Conservation (phyloP, 2,888 invertebrate genomes). For the Thalpophila matura region DNA sequence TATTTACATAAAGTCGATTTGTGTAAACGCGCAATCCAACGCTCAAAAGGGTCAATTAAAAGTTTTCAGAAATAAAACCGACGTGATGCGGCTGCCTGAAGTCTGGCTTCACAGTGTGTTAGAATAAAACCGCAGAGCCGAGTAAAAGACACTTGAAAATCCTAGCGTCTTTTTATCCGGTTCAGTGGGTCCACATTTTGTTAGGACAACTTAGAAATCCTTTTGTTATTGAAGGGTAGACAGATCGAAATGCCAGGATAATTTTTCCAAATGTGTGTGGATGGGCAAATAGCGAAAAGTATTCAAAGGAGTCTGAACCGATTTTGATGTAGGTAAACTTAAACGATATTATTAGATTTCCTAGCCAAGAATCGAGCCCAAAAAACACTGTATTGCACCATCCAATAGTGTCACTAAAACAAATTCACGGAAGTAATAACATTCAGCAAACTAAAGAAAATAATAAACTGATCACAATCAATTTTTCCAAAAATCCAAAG, state of each 20-base stretch:
- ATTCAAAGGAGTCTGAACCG: no score
- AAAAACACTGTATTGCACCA: no score
- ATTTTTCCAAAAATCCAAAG: no score
- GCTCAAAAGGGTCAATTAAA: constrained; percentile 41
- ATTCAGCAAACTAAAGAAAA: no score
- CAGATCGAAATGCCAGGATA: background rate
- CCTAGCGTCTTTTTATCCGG: constrained; percentile 24
- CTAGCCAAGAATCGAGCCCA: no score
- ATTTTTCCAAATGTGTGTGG: no score
- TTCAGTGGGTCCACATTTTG: constrained; percentile 27
- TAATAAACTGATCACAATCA: no score
- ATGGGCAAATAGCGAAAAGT: background rate
- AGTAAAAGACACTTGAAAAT: constrained; percentile 23
- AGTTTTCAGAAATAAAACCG: constrained; percentile 31
- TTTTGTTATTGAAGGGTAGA: constrained; percentile 15
- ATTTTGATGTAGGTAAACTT: no score
- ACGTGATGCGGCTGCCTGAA: constrained; percentile 1
- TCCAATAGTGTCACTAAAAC: no score
- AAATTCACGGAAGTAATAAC: no score
- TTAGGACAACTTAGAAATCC: constrained; percentile 12
- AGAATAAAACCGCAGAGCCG: constrained; percentile 13
- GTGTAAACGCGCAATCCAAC: constrained; percentile 17
- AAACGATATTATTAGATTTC: no score
- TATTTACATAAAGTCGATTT: constrained; percentile 28
- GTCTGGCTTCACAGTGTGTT: constrained; percentile 15